Evolutionary conservation across 1,140 invertebrate genomes (phyloP).

Genomic region (Sweltsa coloradensis): DNA sequence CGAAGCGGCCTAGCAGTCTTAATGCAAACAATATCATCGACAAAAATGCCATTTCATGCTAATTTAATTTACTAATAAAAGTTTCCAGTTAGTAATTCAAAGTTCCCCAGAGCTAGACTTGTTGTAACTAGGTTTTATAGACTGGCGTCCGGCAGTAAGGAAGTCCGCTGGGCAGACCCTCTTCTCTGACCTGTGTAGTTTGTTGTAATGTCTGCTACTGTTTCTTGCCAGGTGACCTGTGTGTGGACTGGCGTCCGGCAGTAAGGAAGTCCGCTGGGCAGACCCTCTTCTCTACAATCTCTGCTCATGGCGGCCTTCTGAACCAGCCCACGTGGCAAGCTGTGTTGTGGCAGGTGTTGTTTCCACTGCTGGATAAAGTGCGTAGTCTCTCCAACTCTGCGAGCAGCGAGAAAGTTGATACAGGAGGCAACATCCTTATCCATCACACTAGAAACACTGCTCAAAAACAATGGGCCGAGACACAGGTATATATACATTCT

Average conservation of each 20-base stretch:
- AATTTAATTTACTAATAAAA: no score
- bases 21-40: no score
- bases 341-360: constrained; percentile 80
- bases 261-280: constrained; percentile 97
- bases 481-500: constrained; percentile 58
- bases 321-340: constrained; percentile 83
- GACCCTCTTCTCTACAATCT: constrained; percentile 95
- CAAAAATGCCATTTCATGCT: no score
- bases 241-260: constrained; percentile 88
- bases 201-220: no score
- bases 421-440: constrained; percentile 87
- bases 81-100: no score
- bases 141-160: constrained; percentile 85
- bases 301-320: constrained; percentile 82
- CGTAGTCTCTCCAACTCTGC: constrained; percentile 78
- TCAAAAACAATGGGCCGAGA: constrained; percentile 99
- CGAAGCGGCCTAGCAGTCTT: no score
- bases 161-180: constrained; percentile 98
- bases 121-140: no score
- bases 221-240: constrained; percentile 59
- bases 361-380: constrained; percentile 90
- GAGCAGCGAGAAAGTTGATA: constrained; percentile 86
- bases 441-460: constrained; percentile 98
- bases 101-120: no score
- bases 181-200: no score